Conservation (phyloP, 53 echinoderm and acorn worm species). For the Actinopyga echinites region DNA sequence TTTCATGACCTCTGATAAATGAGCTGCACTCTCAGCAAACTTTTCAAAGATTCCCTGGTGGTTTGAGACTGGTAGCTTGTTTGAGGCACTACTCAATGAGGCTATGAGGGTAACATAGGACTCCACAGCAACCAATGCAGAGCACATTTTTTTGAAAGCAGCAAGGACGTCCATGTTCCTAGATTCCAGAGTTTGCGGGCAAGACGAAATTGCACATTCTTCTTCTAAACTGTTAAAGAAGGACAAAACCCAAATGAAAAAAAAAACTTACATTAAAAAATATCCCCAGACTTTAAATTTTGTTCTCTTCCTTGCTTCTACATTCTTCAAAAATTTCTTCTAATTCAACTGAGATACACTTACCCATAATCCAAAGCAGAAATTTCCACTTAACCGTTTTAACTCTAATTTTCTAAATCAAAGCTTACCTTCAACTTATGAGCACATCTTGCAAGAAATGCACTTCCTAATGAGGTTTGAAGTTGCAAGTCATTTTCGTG, state of each 20-base stretch:
- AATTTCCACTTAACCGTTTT: too few relatives aligned
- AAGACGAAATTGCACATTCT: constrained; percentile 89
- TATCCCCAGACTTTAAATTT: too few relatives aligned
- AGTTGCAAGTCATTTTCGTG: too few relatives aligned
- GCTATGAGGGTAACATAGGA: constrained; percentile 84
- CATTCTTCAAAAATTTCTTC: too few relatives aligned
- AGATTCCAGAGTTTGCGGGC: constrained; percentile 87
- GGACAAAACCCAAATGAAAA: neutral
- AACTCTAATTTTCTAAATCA: too few relatives aligned
- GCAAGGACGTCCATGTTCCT: constrained; percentile 97
- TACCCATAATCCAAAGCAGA: too few relatives aligned
- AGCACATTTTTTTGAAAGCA: constrained; percentile 75
- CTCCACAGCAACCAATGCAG: constrained; percentile 80
- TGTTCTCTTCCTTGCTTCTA: too few relatives aligned
- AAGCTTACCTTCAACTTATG: too few relatives aligned
- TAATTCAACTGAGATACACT: too few relatives aligned
- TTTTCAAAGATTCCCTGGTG: constrained; percentile 84
- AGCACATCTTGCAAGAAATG: too few relatives aligned
- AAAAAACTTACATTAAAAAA: neutral
- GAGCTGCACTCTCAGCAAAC: constrained; percentile 68
- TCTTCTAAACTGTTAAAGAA: constrained; percentile 80
- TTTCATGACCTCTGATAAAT: constrained; percentile 76
- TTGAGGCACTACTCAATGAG: constrained; percentile 78
- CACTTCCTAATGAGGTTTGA: too few relatives aligned
- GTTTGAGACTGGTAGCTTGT: constrained; percentile 80